Percentiles rank a stretch among this genome's conserved stretches.
These are phyloP conservation scores for Dysmachus trigonus DNA, from an alignment of 2,888 invertebrate genomes.

Conservation along the genomic window DNA sequence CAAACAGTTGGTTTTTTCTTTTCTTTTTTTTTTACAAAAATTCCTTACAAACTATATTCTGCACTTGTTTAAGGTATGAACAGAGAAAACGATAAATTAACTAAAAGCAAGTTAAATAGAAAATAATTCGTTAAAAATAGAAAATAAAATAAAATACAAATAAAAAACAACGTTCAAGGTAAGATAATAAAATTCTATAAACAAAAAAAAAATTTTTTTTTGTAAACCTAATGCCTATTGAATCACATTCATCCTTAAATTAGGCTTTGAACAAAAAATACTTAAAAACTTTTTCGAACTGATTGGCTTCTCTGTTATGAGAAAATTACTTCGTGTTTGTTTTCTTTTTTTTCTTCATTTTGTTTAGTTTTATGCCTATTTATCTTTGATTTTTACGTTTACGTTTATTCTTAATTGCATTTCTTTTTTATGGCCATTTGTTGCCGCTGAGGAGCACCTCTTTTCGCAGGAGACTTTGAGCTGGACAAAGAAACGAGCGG, in stretches of 20 bases:
- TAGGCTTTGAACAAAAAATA: constrained; percentile 3
- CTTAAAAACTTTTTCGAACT: neutral
- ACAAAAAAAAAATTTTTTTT: constrained; percentile 4
- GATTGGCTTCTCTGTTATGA: neutral
- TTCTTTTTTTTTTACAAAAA: constrained; percentile 21
- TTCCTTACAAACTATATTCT: constrained; percentile 14
- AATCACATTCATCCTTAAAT: constrained; percentile 33
- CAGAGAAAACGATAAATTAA: constrained; percentile 34
- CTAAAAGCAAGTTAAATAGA: constrained; percentile 25
- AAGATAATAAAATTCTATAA: constrained; percentile 4
- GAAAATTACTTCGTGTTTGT: neutral
- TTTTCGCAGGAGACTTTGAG: neutral
- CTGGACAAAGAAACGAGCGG: neutral
- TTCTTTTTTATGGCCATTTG: constrained; percentile 23
- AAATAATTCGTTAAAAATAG: neutral
- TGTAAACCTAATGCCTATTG: constrained; percentile 2
- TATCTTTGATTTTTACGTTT: neutral
- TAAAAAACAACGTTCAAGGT: neutral
- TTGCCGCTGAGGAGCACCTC: neutral
- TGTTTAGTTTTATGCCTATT: neutral
- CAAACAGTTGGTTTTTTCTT: neutral
- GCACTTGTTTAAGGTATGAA: constrained; percentile 13
- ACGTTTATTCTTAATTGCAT: constrained; percentile 13
- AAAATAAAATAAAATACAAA: neutral
- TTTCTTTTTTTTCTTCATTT: neutral